A percentile compares a stretch with the other conserved stretches of the same genome.
Evolutionary conservation across 1,140 invertebrate species (phyloP).

Genomic region (Pomacea maculata): DNA sequence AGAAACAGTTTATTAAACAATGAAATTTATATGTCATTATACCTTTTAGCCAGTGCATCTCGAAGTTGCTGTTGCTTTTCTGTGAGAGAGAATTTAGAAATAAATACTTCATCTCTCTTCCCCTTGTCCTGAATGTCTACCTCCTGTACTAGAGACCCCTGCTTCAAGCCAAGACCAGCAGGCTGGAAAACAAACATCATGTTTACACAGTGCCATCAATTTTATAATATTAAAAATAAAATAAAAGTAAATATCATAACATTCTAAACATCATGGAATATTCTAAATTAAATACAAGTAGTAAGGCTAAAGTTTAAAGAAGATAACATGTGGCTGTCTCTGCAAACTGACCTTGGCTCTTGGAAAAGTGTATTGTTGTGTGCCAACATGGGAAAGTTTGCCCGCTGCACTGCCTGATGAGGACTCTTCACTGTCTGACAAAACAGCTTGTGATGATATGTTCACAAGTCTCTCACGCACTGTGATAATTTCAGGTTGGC

Average conservation of each 20-base stretch:
- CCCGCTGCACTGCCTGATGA: conserved; percentile 1
- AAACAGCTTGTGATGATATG: conserved; percentile 34
- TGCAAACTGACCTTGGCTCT: background rate
- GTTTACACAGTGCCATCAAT: background rate
- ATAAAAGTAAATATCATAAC: background rate
- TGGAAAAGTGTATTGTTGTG: conserved; percentile 11
- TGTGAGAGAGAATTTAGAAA: conserved; percentile 47
- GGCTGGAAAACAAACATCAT: background rate
- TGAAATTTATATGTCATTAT: too few relatives aligned
- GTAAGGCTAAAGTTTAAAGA: too few relatives aligned
- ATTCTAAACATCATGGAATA: background rate
- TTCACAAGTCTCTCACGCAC: conserved; percentile 50
- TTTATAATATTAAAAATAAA: conserved; percentile 1
- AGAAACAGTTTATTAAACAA: too few relatives aligned
- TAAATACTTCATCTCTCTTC: conserved; percentile 45
- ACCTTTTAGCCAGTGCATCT: conserved; percentile 54
- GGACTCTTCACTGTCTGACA: conserved; percentile 14
- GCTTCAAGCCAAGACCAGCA: conserved; percentile 30
- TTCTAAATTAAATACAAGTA: background rate
- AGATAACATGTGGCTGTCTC: too few relatives aligned
- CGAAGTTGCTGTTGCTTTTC: conserved; percentile 50
- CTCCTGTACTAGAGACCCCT: conserved; percentile 47
- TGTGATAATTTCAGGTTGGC: conserved; percentile 49
- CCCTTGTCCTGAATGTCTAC: conserved; percentile 28
- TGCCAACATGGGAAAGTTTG: conserved; percentile 1